Evolutionary conservation across 2,888 invertebrate species (phyloP), one percentile per base, ranked within the genome.

Genomic region (Aleiodes leptofemur): DNA sequence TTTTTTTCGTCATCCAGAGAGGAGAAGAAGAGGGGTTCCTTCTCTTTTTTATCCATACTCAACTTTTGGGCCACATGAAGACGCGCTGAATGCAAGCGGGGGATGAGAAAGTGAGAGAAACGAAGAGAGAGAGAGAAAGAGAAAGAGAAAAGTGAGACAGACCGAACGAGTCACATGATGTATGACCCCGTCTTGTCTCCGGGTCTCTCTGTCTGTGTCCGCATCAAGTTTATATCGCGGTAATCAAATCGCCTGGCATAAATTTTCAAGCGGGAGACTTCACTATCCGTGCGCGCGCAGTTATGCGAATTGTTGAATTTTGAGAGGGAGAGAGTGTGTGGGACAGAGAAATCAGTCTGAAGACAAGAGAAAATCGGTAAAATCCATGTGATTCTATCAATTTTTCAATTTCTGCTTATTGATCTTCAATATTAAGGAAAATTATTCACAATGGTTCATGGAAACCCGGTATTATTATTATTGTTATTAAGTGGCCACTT

Each of bases 151-250:
- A 78, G 74, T 76, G 72, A 74, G 70, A 77, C 75, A 76, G 83
- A 82, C 83, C 81, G 83, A 85, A 86, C 84, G 83, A 83, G 83
- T 85, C 84, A 74, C 83, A 83, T 89, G 88, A 89, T 89, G 87
- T 86, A 88, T 89, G 87, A 84, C 85, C 86, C 84, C 84, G 86
- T 86, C 86, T 86, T 86, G 86, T 88, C 86, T 85, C 85, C 84
- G 69, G 59, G 84, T 83, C 83, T 77, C 75, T 78, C 75, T 78
- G 78, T 61, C 81, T 82, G 85, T 83, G 83, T 85, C 84, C 83
- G 83, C 87, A 87, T 88, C 87, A 87, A 86, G 84, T 86, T 88
- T 87, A 87, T 89, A 88, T 89, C 88, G 86, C 84, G 85, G 88
- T 88, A 89, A 88, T 89, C 89, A 88, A 89, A 88, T 88, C 87